Base-by-base conservation (phyloP, 92 coral and sea anemone genomes). In the Bergia sp. region DNA sequence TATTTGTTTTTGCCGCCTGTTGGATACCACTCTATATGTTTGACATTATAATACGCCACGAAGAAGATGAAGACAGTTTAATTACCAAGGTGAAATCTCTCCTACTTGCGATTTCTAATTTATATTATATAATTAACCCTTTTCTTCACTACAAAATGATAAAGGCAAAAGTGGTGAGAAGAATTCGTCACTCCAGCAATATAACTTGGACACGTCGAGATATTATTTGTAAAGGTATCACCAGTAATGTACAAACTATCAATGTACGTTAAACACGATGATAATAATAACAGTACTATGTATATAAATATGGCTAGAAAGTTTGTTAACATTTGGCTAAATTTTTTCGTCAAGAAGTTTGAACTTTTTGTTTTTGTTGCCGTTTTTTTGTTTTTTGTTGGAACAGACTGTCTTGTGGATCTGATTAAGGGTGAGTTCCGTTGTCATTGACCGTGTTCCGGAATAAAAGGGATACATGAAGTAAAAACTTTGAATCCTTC, bases 61-160 rank as follows among this genome's bases (percentile, higher is more conserved):
- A 58, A 15, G 43, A 81, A 47, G 85, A 81, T 20, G 69, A 58
- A 39, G 44, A 58, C 23, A 81, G 85, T 38, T 57, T 20, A 37
- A 81, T 57, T 38, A 44, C 73, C n/a, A 58, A 64, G 38, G 72
- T 37, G 16, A 81, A 81, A 37, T 57, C 36, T 5, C 39, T 81
- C 37, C 69, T 81, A 42, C 49, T 81, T 38, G 47, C 85, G 6
- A 37, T 81, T 5, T 81, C 85, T 16, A 81, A 81, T n/a, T 81
- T 81, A 64, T 73, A 81, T 53, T 81, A 81, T 58, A 73, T 81
- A 12, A 23, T 81, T 5, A 55, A 81, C 69, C 85, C 85, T 5
- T 81, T 57, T 40, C 73, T 81, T 57, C 85, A 81, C 49, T 53
- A 81, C 73, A 58, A 64, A 81, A 29, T 81, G 72, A 50, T 81